Evolutionary conservation across 2,797 vertebrate species (phyloP).

Genomic region (Coranthus polyacanthus): DNA sequence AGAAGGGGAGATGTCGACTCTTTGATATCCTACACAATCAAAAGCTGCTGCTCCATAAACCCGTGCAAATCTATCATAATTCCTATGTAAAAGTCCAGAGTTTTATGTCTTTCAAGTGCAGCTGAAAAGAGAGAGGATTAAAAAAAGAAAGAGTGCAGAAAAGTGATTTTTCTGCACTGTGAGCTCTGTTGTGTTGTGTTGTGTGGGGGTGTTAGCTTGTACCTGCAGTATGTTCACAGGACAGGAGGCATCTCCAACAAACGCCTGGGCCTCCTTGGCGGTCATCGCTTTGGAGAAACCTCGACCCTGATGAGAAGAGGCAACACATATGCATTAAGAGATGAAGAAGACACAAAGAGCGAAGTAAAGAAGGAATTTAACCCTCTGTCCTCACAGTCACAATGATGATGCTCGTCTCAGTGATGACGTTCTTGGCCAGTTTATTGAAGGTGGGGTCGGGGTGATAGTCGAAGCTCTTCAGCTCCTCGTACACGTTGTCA

Average conservation of each 20-base stretch:
- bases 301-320: slow-evolving; percentile 83
- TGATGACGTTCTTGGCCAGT: slow-evolving; percentile 88
- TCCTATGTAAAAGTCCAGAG: not conserved
- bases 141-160: too few relatives aligned
- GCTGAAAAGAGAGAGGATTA: too few relatives aligned
- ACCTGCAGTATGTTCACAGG: slow-evolving; percentile 91
- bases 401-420: slow-evolving; percentile 80
- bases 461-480: slow-evolving; percentile 89
- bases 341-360: not conserved
- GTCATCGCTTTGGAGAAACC: slow-evolving; percentile 95
- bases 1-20: not conserved
- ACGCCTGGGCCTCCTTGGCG: slow-evolving; percentile 90
- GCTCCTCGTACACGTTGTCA: slow-evolving; percentile 85
- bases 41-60: not conserved
- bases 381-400: slow-evolving; percentile 69
- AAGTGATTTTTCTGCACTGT: too few relatives aligned
- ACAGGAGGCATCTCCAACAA: slow-evolving; percentile 90
- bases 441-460: slow-evolving; percentile 88
- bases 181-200: too few relatives aligned
- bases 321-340: not conserved
- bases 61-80: slow-evolving; percentile 10
- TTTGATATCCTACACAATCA: slow-evolving; percentile 5
- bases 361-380: rapidly evolving
- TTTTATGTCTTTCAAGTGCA: too few relatives aligned
- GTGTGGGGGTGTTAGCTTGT: not conserved